A percentile compares a stretch with the other conserved stretches of the same genome.
Evolutionary conservation across 2,888 invertebrate genomes (phyloP).

Genomic region (Caenorhabditis doughertyi): DNA sequence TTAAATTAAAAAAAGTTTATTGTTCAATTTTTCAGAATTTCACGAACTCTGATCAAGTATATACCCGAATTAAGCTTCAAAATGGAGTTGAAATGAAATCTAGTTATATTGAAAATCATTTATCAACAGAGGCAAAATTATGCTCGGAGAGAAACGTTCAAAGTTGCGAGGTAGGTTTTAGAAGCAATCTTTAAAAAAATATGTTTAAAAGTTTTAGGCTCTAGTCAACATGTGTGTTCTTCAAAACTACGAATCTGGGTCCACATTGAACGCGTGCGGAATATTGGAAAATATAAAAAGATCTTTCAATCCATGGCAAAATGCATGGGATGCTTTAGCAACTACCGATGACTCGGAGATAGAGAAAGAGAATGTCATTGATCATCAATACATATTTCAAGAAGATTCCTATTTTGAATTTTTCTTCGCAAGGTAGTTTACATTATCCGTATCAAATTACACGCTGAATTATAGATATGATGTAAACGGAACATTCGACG

Average conservation of each 20-base stretch:
- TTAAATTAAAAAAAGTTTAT: neutral
- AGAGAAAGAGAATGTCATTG: conserved; percentile 74
- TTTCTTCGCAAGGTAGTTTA: conserved; percentile 51
- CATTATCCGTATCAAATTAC: neutral
- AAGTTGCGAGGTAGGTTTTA: conserved; percentile 44
- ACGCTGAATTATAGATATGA: conserved; percentile 33
- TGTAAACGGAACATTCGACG: conserved; percentile 57
- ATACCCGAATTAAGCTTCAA: conserved; percentile 45
- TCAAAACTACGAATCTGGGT: conserved; percentile 83
- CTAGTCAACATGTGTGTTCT: conserved; percentile 87
- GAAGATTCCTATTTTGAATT: conserved; percentile 45
- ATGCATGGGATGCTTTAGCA: conserved; percentile 73
- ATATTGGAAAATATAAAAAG: conserved; percentile 49
- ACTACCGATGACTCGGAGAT: conserved; percentile 77
- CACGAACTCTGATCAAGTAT: conserved; percentile 34
- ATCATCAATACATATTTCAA: conserved; percentile 64
- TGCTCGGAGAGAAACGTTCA: conserved; percentile 42
- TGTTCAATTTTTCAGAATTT: conserved; percentile 34
- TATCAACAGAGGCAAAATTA: conserved; percentile 12
- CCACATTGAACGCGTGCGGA: conserved; percentile 64
- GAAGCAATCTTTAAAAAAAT: neutral
- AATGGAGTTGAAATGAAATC: conserved; percentile 54
- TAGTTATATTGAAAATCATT: conserved; percentile 36
- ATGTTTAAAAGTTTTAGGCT: conserved; percentile 1
- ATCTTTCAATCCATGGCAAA: conserved; percentile 58